These are phyloP conservation scores for Drosophila formosana DNA, from an alignment of 2,888 invertebrate species.

Conservation along the genomic window DNA sequence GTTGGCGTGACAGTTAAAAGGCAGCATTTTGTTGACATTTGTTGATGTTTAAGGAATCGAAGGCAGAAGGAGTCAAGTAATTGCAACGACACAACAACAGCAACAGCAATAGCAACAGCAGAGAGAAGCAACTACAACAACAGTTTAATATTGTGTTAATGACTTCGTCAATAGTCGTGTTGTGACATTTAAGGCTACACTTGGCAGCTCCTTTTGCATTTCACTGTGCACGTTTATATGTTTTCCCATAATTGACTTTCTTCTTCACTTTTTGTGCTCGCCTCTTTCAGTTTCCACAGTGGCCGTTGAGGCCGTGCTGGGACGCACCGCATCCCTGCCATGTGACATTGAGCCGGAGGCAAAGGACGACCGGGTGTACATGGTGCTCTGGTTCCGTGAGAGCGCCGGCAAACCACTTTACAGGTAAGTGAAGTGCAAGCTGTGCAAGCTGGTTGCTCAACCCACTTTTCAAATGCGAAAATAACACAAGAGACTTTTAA, in stretches of 20 bases:
- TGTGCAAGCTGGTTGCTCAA: constrained; percentile 5
- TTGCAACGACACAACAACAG: constrained; percentile 57
- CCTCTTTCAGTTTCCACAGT: constrained; percentile 88
- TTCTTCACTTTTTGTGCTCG: constrained; percentile 3
- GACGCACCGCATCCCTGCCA: constrained; percentile 93
- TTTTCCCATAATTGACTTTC: constrained; percentile 51
- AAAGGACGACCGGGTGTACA: constrained; percentile 94
- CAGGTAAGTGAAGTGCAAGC: constrained; percentile 88
- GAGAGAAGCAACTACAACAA: constrained; percentile 38
- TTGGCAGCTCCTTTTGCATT: constrained; percentile 23
- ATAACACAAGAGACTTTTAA: constrained; percentile 45
- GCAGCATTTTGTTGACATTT: constrained; percentile 79
- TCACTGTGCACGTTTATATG: constrained; percentile 19
- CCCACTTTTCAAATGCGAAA: constrained; percentile 6
- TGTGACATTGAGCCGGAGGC: constrained; percentile 95
- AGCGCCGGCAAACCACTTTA: constrained; percentile 95
- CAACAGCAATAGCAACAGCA: constrained; percentile 28
- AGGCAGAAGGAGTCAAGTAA: constrained; percentile 64
- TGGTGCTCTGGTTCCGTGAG: constrained; percentile 96
- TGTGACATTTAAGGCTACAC: constrained; percentile 66
- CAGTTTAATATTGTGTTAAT: constrained; percentile 79
- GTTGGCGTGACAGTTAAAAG: constrained; percentile 79
- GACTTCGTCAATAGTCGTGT: constrained; percentile 73
- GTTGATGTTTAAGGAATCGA: constrained; percentile 72
- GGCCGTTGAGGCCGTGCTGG: constrained; percentile 93